phyloP scores from a whole-genome alignment of 2,888 invertebrate genomes.

The Perithous albicinctus region DNA sequence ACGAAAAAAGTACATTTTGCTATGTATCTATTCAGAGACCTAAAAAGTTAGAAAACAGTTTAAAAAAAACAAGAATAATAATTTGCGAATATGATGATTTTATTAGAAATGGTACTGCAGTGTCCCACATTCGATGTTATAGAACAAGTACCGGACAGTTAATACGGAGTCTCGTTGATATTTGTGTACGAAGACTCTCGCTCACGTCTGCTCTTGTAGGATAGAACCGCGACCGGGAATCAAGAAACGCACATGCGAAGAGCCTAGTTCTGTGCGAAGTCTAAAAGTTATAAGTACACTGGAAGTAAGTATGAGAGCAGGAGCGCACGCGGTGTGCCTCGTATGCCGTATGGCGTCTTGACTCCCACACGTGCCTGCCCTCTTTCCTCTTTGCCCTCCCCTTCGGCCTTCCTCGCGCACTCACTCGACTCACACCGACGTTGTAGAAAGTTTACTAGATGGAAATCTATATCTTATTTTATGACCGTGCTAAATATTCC shows the following conservation, averaged over 20 bases:
- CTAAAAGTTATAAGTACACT: constrained; percentile 75
- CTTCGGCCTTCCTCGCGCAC: constrained; percentile 23
- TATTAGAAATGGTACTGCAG: background rate
- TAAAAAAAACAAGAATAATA: background rate
- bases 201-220: constrained; percentile 15
- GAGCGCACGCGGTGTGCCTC: constrained; percentile 68
- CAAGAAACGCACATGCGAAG: constrained; percentile 40
- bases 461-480: constrained; percentile 85
- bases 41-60: too few species aligned
- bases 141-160: constrained; percentile 30
- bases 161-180: constrained; percentile 7
- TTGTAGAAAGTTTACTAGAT: constrained; percentile 84
- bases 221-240: constrained; percentile 31
- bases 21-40: too few species aligned
- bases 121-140: constrained; percentile 28
- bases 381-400: constrained; percentile 49
- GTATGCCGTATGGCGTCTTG: constrained; percentile 81
- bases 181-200: constrained; percentile 5
- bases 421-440: constrained; percentile 67
- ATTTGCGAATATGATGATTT: background rate
- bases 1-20: too few species aligned
- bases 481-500: constrained; percentile 81
- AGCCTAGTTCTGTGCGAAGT: constrained; percentile 58
- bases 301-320: constrained; percentile 66
- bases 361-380: constrained; percentile 81